Evolutionary conservation across 2,888 invertebrate genomes (phyloP).

Genomic region (Eugnorisma glareosa): DNA sequence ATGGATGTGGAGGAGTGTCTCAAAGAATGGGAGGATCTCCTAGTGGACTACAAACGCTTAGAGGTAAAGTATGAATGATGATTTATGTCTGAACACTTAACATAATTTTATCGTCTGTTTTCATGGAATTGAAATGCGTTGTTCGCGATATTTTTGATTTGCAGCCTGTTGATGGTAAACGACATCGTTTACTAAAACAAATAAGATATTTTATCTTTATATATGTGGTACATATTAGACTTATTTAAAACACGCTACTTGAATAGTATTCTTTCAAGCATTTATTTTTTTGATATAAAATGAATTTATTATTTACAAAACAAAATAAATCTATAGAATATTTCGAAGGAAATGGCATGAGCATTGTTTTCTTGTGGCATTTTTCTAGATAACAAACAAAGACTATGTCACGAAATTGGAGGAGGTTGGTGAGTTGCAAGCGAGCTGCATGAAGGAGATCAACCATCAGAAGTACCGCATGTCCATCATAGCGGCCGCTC

Average conservation of each 20-base stretch:
- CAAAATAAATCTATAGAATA: neutral
- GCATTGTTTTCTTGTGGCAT: conserved; percentile 31
- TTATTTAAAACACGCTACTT: conserved; percentile 6
- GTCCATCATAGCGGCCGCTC: conserved; percentile 93
- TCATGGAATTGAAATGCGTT: conserved; percentile 46
- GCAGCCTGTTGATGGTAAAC: conserved; percentile 42
- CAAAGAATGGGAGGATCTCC: conserved; percentile 95
- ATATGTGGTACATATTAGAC: neutral
- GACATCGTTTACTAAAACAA: conserved; percentile 2
- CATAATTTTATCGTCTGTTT: conserved; percentile 55
- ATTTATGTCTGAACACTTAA: conserved; percentile 41
- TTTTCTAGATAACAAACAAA: conserved; percentile 93
- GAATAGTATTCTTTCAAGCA: neutral
- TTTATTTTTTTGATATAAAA: neutral
- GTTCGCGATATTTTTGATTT: conserved; percentile 30
- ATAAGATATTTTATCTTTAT: neutral
- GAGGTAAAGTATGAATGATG: conserved; percentile 91
- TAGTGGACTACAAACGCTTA: conserved; percentile 94
- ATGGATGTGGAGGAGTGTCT: conserved; percentile 92
- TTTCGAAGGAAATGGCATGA: neutral
- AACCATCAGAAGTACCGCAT: conserved; percentile 98
- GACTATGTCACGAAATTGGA: conserved; percentile 96
- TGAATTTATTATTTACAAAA: neutral
- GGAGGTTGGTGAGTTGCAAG: conserved; percentile 95
- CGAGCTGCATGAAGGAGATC: conserved; percentile 96